Conservation (phyloP, 2,113 vertebrate genomes). For the Osmerus eperlanus region DNA sequence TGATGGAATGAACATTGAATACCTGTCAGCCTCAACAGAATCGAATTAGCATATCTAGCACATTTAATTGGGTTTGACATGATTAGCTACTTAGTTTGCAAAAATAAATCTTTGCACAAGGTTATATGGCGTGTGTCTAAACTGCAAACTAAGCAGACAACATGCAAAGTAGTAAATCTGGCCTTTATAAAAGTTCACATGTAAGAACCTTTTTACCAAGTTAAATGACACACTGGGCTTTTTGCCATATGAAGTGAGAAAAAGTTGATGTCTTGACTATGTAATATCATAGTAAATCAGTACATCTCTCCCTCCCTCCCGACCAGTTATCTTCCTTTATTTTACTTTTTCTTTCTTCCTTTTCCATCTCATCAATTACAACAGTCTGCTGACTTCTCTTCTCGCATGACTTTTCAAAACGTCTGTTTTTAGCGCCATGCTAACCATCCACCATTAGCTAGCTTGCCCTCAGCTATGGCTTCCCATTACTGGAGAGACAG, state of each 20-base stretch:
- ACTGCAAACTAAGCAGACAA: conserved; percentile 29
- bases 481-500: neutral
- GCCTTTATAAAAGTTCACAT: neutral
- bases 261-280: neutral
- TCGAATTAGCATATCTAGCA: conserved; percentile 53
- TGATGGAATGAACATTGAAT: conserved; percentile 55
- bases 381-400: too few relatives aligned
- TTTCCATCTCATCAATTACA: neutral
- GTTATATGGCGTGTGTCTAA: conserved; percentile 27
- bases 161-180: conserved; percentile 24
- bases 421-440: neutral
- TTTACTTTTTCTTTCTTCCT: neutral
- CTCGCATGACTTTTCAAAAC: neutral
- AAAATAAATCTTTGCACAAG: conserved; percentile 38
- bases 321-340: too few relatives aligned
- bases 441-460: conserved; percentile 5
- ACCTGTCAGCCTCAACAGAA: conserved; percentile 42
- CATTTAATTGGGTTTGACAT: conserved; percentile 46
- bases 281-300: neutral
- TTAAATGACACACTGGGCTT: neutral
- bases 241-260: neutral
- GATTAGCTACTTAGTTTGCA: conserved; percentile 45
- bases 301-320: too few relatives aligned
- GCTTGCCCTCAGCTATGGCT: conserved; percentile 1
- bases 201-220: neutral